These are phyloP conservation scores for Cochlearius cochlearius DNA, from an alignment of 2,113 vertebrate species.

Conservation along the genomic window DNA sequence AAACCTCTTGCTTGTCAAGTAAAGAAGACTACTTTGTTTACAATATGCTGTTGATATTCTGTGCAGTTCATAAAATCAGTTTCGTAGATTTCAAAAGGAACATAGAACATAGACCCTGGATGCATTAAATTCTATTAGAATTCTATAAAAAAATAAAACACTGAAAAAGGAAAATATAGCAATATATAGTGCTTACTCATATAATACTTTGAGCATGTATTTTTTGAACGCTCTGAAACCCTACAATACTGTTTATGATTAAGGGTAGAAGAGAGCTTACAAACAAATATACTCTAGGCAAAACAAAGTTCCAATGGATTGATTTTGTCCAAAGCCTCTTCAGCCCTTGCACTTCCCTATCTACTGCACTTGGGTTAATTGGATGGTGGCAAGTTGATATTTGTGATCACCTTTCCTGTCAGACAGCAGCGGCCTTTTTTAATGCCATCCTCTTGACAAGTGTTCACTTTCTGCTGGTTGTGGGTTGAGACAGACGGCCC, in stretches of 20 bases:
- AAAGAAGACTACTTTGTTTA: background rate
- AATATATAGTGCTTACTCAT: background rate
- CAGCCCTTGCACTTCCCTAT: background rate
- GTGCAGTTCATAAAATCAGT: background rate
- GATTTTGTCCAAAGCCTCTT: background rate
- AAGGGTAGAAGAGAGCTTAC: background rate
- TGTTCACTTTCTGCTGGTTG: background rate
- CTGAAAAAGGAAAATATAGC: background rate
- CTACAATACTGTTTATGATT: background rate
- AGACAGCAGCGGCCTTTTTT: background rate
- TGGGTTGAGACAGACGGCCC: background rate
- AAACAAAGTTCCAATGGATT: background rate
- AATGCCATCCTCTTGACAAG: background rate
- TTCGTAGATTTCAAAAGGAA: background rate
- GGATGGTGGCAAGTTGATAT: background rate
- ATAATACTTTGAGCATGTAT: background rate
- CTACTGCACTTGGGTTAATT: background rate
- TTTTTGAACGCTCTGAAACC: background rate
- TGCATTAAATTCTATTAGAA: background rate
- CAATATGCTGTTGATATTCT: background rate
- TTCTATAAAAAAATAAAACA: background rate
- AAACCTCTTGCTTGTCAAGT: background rate
- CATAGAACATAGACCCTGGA: background rate
- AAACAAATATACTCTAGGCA: background rate
- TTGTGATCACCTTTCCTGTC: constrained; percentile 20